Percentiles rank a stretch among this genome's conserved stretches.
These are phyloP conservation scores for Sinopyrophorus schimmeli DNA, from an alignment of 2,888 invertebrate genomes.

Conservation along the genomic window DNA sequence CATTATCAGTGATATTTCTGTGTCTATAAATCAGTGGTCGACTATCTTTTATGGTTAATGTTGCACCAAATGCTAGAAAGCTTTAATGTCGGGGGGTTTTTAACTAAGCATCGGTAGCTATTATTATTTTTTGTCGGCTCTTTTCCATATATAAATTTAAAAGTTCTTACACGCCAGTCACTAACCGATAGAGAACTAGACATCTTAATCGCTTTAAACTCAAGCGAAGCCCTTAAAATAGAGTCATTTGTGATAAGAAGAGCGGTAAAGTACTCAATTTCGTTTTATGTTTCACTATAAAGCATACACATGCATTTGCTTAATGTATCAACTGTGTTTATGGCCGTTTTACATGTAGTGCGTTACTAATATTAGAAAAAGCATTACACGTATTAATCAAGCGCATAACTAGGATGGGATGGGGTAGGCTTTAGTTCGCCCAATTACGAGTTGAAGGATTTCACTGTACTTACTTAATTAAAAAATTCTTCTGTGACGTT, in stretches of 20 bases:
- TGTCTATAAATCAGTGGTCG: too few relatives aligned
- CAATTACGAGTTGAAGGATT: too few relatives aligned
- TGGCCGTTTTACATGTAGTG: slow-evolving; percentile 11
- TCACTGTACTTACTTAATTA: too few relatives aligned
- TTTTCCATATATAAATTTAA: slow-evolving; percentile 23
- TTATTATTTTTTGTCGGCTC: slow-evolving; percentile 22
- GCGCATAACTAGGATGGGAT: not conserved
- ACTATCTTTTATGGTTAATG: too few relatives aligned
- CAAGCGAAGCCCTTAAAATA: slow-evolving; percentile 25
- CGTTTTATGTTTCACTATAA: slow-evolving; percentile 26
- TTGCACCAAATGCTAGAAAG: too few relatives aligned
- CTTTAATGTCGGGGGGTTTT: slow-evolving; percentile 6
- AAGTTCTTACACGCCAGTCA: slow-evolving; percentile 23
- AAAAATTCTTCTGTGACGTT: too few relatives aligned
- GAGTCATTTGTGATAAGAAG: slow-evolving; percentile 29
- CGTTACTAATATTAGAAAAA: slow-evolving; percentile 10
- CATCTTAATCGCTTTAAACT: slow-evolving; percentile 31
- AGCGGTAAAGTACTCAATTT: slow-evolving; percentile 18
- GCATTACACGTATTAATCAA: too few relatives aligned
- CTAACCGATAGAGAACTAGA: slow-evolving; percentile 28
- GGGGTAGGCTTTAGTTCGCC: slow-evolving; percentile 2
- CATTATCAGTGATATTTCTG: too few relatives aligned
- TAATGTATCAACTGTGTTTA: slow-evolving; percentile 25
- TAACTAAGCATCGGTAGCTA: slow-evolving; percentile 4
- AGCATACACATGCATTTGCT: slow-evolving; percentile 28